Conservation (phyloP, 2,888 invertebrate species). For the Drosophila paracracens region DNA sequence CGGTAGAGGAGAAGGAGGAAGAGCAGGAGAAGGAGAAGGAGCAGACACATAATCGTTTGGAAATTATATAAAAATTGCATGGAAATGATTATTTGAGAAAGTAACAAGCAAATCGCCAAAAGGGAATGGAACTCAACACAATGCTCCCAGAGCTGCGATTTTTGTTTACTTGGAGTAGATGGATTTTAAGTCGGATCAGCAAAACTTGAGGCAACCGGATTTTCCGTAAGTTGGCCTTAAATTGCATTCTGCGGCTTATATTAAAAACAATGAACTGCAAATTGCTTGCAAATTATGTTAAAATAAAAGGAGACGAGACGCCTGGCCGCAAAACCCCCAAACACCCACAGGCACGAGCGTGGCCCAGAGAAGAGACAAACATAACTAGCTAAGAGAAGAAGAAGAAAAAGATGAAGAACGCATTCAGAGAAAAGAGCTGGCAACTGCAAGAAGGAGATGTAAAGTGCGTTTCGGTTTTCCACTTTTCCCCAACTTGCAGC, state of each 20-base stretch:
- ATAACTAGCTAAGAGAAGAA: background rate
- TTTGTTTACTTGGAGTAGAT: background rate
- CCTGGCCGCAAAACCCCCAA: background rate
- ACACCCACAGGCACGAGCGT: conserved; percentile 24
- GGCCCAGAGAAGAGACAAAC: background rate
- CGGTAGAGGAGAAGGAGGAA: background rate
- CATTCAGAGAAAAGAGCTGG: conserved; percentile 12
- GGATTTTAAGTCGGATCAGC: background rate
- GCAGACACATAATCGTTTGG: conserved; percentile 4
- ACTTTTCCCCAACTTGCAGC: background rate
- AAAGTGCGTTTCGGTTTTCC: background rate
- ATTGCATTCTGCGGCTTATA: conserved; percentile 18
- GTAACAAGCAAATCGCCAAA: conserved; percentile 14
- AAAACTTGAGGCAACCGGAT: background rate
- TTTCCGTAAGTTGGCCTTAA: conserved; percentile 3
- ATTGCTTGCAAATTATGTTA: conserved; percentile 42
- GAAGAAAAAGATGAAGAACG: background rate
- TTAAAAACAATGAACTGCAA: conserved; percentile 60
- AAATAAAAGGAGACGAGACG: background rate
- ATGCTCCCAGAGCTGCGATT: background rate
- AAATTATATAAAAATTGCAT: conserved; percentile 54
- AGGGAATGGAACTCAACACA: background rate
- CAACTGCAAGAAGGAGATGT: background rate
- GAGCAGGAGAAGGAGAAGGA: too few relatives aligned
- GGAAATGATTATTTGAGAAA: conserved; percentile 54